A percentile compares a stretch with the other conserved stretches of the same genome.
These are phyloP conservation scores for Semibalanus balanoides DNA, from an alignment of 1,140 invertebrate species.

Conservation along the genomic window DNA sequence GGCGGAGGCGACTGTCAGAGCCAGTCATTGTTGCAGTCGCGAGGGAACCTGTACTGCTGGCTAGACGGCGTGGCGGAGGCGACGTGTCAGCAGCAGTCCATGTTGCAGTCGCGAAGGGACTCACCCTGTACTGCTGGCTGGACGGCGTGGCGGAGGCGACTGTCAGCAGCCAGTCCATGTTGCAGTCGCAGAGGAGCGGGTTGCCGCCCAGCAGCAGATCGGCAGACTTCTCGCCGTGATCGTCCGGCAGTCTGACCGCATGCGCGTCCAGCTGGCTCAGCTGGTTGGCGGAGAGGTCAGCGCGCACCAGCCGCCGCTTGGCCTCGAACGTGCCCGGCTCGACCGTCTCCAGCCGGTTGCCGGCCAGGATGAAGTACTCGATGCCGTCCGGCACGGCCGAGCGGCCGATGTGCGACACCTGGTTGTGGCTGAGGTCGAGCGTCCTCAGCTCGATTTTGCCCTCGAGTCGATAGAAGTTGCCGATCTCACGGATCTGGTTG, in stretches of 20 bases:
- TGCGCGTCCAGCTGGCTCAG: conserved; percentile 62
- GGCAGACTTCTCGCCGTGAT: conserved; percentile 29
- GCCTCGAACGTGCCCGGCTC: conserved; percentile 56
- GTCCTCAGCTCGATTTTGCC: conserved; percentile 50
- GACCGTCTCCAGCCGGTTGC: conserved; percentile 61
- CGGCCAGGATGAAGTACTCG: conserved; percentile 61
- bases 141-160: conserved; percentile 28
- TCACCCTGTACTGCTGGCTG: background rate
- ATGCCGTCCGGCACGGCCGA: conserved; percentile 57
- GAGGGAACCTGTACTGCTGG: background rate
- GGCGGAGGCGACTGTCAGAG: too few species aligned
- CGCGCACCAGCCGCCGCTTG: conserved; percentile 62
- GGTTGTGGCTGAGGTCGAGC: conserved; percentile 68
- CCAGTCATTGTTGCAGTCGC: too few species aligned
- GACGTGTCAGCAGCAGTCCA: too few species aligned
- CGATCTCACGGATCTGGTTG: conserved; percentile 66
- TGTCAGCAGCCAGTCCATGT: conserved; percentile 61
- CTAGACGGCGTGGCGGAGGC: too few species aligned
- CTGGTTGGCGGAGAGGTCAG: conserved; percentile 72
- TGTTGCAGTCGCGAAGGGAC: too few species aligned
- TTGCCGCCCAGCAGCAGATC: conserved; percentile 78
- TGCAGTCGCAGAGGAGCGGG: conserved; percentile 61
- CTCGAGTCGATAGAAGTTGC: conserved; percentile 62
- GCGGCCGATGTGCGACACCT: conserved; percentile 45
- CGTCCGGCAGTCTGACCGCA: background rate